Conservation (phyloP, 2,888 invertebrate genomes). For the Ommatoiulus sabulosus region DNA sequence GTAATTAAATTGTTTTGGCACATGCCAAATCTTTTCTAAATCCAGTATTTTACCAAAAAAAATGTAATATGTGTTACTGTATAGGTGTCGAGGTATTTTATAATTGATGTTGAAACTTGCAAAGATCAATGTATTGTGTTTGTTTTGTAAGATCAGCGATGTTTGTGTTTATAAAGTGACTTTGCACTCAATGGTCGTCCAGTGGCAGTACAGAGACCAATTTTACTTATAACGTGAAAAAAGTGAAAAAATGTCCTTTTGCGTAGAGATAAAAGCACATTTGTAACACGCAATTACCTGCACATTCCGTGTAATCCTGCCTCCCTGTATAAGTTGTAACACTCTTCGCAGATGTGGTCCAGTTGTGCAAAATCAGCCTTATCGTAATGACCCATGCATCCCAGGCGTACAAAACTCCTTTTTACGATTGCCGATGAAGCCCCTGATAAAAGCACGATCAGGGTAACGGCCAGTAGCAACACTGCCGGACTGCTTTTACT, state of each 20-base stretch:
- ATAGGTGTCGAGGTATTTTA: no score
- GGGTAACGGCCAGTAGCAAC: conserved; percentile 20
- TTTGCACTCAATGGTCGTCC: no score
- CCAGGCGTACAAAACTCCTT: conserved; percentile 54
- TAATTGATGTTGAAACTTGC: no score
- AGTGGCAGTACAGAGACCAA: no score
- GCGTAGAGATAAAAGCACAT: neutral
- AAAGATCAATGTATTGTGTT: no score
- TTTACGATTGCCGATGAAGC: conserved; percentile 29
- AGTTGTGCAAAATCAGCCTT: conserved; percentile 58
- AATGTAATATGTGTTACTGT: no score
- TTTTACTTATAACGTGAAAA: no score
- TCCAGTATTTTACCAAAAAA: no score
- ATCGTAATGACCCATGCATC: conserved; percentile 60
- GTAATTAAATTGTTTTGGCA: no score
- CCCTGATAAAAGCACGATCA: neutral
- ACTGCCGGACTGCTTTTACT: conserved; percentile 48
- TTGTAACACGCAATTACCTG: conserved; percentile 57
- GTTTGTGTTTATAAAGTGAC: no score
- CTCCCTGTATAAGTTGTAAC: conserved; percentile 60
- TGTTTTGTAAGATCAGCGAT: no score
- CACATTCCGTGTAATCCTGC: conserved; percentile 59
- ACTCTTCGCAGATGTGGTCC: conserved; percentile 61
- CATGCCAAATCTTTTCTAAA: no score
- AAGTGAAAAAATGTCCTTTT: neutral